Conservation (phyloP, 2,113 vertebrate species). For the Hippoglossus stenolepis region DNA sequence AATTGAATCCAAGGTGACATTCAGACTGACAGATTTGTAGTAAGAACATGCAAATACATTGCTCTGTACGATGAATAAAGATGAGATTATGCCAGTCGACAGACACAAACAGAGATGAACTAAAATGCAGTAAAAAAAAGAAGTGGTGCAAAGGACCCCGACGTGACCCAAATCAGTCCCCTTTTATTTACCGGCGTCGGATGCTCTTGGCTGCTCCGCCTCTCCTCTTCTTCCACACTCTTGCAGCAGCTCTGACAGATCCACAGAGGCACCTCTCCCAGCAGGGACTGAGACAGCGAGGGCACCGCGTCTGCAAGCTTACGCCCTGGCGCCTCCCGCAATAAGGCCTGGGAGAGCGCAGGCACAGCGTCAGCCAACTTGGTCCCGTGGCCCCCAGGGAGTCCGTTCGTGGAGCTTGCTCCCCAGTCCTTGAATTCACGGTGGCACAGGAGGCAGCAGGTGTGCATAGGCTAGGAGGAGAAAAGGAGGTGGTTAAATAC, state of each 20-base stretch:
- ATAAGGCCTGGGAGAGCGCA: conserved; percentile 93
- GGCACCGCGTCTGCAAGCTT: conserved; percentile 95
- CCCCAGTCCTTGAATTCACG: conserved; percentile 98
- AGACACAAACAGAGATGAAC: conserved; percentile 4
- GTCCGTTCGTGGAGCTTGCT: conserved; percentile 89
- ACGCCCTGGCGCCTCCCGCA: conserved; percentile 89
- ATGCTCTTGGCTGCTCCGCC: conserved; percentile 90
- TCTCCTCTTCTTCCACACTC: conserved; percentile 97
- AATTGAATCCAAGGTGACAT: neutral
- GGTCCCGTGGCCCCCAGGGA: conserved; percentile 88
- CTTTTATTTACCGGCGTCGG: conserved; percentile 85
- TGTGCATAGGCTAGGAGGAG: conserved; percentile 89
- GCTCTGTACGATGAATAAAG: conserved; percentile 1
- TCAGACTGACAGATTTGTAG: neutral
- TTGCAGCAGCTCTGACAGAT: conserved; percentile 99
- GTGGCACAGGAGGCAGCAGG: conserved; percentile 97
- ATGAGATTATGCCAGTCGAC: neutral
- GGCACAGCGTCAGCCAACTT: conserved; percentile 90
- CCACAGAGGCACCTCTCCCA: conserved; percentile 98
- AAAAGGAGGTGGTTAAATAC: conserved; percentile 28
- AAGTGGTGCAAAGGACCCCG: conserved; percentile 16
- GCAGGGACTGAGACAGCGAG: conserved; percentile 93
- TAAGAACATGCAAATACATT: conserved; percentile 1
- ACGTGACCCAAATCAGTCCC: conserved; percentile 36
- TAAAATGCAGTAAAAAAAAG: conserved; percentile 19